phyloP scores from a whole-genome alignment of 1,140 invertebrate species.

The Drosophila sp. region DNA sequence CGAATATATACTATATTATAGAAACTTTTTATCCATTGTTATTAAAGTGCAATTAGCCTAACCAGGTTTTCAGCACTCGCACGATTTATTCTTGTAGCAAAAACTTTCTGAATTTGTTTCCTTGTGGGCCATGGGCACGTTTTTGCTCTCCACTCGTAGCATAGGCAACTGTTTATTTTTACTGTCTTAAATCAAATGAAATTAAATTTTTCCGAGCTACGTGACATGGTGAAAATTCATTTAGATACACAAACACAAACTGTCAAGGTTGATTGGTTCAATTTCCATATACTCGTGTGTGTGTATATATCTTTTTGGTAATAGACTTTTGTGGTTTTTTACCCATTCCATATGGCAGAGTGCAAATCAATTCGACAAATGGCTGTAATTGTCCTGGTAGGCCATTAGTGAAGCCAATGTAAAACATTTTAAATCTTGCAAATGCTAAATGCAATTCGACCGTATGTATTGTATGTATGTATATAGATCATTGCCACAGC shows the following conservation, averaged over 20 bases:
- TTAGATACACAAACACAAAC: constrained; percentile 11
- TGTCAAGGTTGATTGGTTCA: constrained; percentile 8
- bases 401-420: constrained; percentile 55
- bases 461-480: constrained; percentile 25
- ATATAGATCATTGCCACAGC: constrained; percentile 34
- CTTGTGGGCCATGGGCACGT: background rate
- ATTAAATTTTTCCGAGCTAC: constrained; percentile 1
- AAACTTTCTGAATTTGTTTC: constrained; percentile 4
- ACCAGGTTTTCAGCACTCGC: background rate
- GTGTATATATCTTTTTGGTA: background rate
- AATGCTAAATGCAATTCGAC: constrained; percentile 28
- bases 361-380: constrained; percentile 20
- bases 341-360: constrained; percentile 14
- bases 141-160: background rate
- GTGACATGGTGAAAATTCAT: constrained; percentile 6
- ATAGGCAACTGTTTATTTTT: background rate
- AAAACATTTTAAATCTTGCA: constrained; percentile 57
- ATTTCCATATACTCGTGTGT: background rate
- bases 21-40: background rate
- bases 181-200: constrained; percentile 9
- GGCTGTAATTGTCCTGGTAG: constrained; percentile 40
- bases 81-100: background rate
- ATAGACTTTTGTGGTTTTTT: constrained; percentile 28
- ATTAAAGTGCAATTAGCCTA: background rate
- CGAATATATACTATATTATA: constrained; percentile 13